A percentile compares a stretch with the other conserved stretches of the same genome.
Conservation (phyloP, 2,888 invertebrate genomes). For the Ophraella communa region DNA sequence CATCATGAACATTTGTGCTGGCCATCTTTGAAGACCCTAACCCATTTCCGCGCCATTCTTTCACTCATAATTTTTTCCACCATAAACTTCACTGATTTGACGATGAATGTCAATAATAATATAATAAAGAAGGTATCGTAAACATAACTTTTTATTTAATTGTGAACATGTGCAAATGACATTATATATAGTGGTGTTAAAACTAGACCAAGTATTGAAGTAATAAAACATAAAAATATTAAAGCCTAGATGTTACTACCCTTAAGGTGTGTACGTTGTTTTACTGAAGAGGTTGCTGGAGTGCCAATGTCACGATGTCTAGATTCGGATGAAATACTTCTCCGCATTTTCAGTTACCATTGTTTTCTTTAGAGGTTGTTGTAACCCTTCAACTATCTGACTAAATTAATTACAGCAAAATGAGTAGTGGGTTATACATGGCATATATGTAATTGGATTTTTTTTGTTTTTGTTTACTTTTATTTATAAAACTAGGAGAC, state of each 20-base stretch:
- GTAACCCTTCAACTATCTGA: neutral
- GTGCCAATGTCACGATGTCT: neutral
- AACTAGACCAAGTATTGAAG: too few species aligned
- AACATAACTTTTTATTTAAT: too few species aligned
- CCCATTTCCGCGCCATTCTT: too few species aligned
- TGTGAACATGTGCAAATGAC: too few species aligned
- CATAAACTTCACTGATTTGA: too few species aligned
- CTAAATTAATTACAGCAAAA: neutral
- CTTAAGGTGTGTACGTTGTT: neutral
- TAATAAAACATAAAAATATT: too few species aligned
- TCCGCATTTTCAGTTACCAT: neutral
- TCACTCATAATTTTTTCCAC: too few species aligned
- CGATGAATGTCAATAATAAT: too few species aligned
- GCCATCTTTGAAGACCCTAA: too few species aligned
- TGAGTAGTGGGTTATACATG: neutral
- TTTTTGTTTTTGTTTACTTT: neutral
- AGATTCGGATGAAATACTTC: neutral
- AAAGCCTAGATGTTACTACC: neutral
- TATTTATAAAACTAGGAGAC: neutral
- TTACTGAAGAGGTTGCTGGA: neutral
- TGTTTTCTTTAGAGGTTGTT: conserved; percentile 1
- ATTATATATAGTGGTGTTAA: too few species aligned
- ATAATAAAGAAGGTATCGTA: too few species aligned
- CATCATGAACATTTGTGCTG: too few species aligned
- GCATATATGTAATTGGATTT: neutral